These are phyloP conservation scores for Tiphia femorata DNA, from an alignment of 2,888 invertebrate species.

Conservation along the genomic window DNA sequence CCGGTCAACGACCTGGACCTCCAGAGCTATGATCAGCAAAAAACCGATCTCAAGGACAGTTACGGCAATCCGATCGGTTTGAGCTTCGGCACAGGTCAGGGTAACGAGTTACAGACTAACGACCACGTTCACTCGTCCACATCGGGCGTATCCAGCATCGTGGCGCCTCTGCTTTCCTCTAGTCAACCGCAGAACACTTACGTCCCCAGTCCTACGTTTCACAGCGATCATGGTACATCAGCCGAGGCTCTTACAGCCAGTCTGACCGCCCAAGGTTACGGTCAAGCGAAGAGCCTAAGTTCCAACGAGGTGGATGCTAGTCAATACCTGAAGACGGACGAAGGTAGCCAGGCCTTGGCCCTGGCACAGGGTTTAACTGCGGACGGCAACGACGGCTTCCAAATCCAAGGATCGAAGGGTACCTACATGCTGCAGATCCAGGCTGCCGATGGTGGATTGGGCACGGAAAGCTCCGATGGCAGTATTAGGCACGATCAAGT, in stretches of 20 bases:
- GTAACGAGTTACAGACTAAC: conserved; percentile 11
- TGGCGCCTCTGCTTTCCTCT: conserved; percentile 18
- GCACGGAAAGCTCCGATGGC: conserved; percentile 70
- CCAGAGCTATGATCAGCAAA: conserved; percentile 47
- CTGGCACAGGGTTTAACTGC: conserved; percentile 53
- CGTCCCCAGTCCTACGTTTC: conserved; percentile 29
- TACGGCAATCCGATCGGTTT: conserved; percentile 59
- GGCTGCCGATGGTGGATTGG: conserved; percentile 73
- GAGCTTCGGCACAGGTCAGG: conserved; percentile 25
- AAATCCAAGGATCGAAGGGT: conserved; percentile 72
- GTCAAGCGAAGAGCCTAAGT: conserved; percentile 45
- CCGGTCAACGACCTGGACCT: conserved; percentile 56
- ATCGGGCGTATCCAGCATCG: conserved; percentile 26
- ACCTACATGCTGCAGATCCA: conserved; percentile 84
- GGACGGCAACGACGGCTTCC: conserved; percentile 57
- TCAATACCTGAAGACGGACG: conserved; percentile 54
- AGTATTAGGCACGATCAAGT: conserved; percentile 80
- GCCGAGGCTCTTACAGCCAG: conserved; percentile 54
- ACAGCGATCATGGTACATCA: conserved; percentile 37
- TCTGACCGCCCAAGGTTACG: conserved; percentile 51
- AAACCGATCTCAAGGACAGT: conserved; percentile 57
- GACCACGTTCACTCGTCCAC: conserved; percentile 30
- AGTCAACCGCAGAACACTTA: conserved; percentile 32
- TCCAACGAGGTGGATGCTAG: conserved; percentile 55
- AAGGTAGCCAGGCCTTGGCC: conserved; percentile 57